Percentiles rank a stretch among this genome's conserved stretches.
These are phyloP conservation scores for Tyrophagus putrescentiae DNA, from an alignment of 1,140 invertebrate species.

Conservation along the genomic window DNA sequence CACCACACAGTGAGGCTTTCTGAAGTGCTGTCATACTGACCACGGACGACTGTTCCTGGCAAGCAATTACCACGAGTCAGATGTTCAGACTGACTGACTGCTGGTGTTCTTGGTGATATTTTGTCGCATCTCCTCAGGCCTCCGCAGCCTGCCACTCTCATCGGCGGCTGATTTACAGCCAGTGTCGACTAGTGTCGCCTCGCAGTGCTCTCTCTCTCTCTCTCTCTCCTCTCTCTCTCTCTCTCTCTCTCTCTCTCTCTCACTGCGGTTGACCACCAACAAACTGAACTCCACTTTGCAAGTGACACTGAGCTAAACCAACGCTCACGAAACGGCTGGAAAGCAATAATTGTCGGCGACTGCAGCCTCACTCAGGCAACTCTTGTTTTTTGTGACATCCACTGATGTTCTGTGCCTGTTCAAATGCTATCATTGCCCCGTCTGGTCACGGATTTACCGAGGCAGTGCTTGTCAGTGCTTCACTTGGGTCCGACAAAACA, in stretches of 20 bases:
- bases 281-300: background rate
- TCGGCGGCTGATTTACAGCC: slow-evolving; percentile 4
- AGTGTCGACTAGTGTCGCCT: background rate
- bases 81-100: too few relatives aligned
- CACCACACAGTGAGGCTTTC: background rate
- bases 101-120: too few relatives aligned
- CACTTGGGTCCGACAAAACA: too few relatives aligned
- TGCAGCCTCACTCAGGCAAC: background rate
- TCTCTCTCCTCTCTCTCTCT: background rate
- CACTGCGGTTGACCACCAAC: slow-evolving; percentile 2
- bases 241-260: background rate
- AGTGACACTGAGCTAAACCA: background rate
- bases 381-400: too few relatives aligned
- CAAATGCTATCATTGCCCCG: too few relatives aligned
- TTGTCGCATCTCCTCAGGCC: slow-evolving; percentile 7
- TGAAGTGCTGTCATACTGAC: too few relatives aligned
- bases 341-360: background rate
- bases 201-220: background rate
- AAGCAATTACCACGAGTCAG: background rate
- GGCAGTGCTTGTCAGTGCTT: too few relatives aligned
- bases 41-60: too few relatives aligned
- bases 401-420: too few relatives aligned
- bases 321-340: slow-evolving; percentile 1
- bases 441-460: too few relatives aligned
- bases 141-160: slow-evolving; percentile 6